Evolutionary conservation across 2,888 invertebrate genomes (phyloP).

Genomic region (Gastrophysa polygoni): DNA sequence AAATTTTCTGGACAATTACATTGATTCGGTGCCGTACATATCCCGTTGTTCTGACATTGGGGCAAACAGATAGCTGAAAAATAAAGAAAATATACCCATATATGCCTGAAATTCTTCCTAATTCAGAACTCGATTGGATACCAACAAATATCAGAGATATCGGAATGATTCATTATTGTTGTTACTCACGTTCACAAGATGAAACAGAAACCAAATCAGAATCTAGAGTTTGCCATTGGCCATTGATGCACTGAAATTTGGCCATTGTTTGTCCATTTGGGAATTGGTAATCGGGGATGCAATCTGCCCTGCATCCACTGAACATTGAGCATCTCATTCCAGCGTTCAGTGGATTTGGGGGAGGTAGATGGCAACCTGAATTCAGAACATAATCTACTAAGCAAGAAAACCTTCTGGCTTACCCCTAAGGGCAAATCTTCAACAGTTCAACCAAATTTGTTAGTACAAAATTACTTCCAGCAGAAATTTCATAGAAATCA

Average conservation of each 20-base stretch:
- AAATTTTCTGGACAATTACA: conserved; percentile 78
- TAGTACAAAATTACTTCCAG: too few relatives aligned
- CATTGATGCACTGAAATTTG: conserved; percentile 59
- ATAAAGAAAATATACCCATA: too few relatives aligned
- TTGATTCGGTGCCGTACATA: conserved; percentile 75
- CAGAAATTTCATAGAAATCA: too few relatives aligned
- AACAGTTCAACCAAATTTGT: too few relatives aligned
- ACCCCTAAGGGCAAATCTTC: too few relatives aligned
- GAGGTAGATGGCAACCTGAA: conserved; percentile 50
- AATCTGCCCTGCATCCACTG: conserved; percentile 62
- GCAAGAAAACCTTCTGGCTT: too few relatives aligned
- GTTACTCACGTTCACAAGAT: conserved; percentile 65
- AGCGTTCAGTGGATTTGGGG: conserved; percentile 52
- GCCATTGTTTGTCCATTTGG: conserved; percentile 61
- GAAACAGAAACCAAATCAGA: conserved; percentile 61
- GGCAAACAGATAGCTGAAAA: conserved; percentile 76
- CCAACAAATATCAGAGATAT: too few relatives aligned
- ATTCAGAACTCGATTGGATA: too few relatives aligned
- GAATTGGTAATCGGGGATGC: conserved; percentile 60
- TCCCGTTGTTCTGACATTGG: conserved; percentile 79
- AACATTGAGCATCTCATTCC: conserved; percentile 52
- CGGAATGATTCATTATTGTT: too few relatives aligned
- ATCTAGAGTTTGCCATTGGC: conserved; percentile 60
- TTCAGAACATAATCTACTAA: too few relatives aligned
- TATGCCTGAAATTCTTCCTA: too few relatives aligned